phyloP scores from a whole-genome alignment of 2,113 vertebrate species.

The Columba janthina region DNA sequence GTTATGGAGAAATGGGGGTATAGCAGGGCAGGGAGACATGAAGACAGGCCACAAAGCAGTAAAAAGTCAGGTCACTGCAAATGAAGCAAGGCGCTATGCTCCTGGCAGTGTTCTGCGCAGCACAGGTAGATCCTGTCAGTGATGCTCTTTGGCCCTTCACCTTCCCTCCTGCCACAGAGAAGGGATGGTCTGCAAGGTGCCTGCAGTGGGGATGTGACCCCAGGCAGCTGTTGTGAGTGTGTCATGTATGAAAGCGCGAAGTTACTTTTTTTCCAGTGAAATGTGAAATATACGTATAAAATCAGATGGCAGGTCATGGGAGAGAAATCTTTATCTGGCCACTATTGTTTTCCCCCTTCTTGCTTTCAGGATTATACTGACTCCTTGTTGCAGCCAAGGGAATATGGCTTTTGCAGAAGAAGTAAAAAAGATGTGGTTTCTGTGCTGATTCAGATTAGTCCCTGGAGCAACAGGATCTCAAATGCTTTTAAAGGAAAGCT shows the following conservation, averaged over 20 bases:
- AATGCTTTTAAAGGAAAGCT: neutral
- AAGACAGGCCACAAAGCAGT: neutral
- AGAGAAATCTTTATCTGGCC: neutral
- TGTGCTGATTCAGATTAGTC: neutral
- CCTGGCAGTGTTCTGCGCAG: neutral
- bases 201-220: accelerated
- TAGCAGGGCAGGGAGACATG: neutral
- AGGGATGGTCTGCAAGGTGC: accelerated
- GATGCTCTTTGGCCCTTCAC: neutral
- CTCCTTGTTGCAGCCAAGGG: neutral
- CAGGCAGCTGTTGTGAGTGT: neutral
- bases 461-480: neutral
- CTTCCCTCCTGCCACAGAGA: neutral
- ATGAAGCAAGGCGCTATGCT: neutral
- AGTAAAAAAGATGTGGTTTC: neutral
- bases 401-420: neutral
- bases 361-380: neutral
- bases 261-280: neutral
- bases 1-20: neutral
- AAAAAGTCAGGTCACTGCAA: neutral
- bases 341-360: neutral
- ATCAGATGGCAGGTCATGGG: neutral
- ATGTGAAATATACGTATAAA: neutral
- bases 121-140: neutral
- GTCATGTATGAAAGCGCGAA: neutral